Base-by-base conservation (phyloP, 2,888 invertebrate species). In the Orthosia gracilis region DNA sequence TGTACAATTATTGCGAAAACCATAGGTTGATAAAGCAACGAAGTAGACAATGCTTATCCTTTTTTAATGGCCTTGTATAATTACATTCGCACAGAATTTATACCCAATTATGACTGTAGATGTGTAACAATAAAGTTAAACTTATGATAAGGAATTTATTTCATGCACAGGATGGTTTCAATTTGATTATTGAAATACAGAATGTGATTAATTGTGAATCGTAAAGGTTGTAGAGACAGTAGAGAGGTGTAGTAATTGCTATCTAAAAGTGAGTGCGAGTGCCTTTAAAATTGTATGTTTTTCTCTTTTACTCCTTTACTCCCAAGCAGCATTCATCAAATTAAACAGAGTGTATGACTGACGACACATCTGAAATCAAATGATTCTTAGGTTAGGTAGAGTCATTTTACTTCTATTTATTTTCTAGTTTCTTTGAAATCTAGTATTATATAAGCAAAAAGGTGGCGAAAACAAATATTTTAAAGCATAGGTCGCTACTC, bases 321-420 rank as follows among this genome's bases (percentile, higher is more conserved):
- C 72, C 90, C 89, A 93, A 23, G 93, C 90, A 49, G 94, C 94
- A 77, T 92, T 94, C 91, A 94, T 92, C 9, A 94, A 78, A 80
- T 92, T 94, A 68, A 94, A 91, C 64, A 94, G 87, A 21, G 90
- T 87, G 66, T 94, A 94, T 3, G 92, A 85, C 72, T 94, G 92
- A 54, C 92, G 92, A 69, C 91, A 89, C 92, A 93, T 93, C 94
- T 94, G 91, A 70, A 93, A 92, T 21, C 7, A 80, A 83, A 74
- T 5, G 12, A n/a, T 47, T 26, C 9, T 18, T 40, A 11, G 3
- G 13, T 23, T 45, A 45, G 12, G 7, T 13, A 7, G 2, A 40
- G 13, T 4, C 1, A 18, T 66, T 18, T 45, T 18, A 5, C 21
- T 62, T 17, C 11, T 4, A 11, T 47, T 12, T 17, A 7, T 13